Conservation (phyloP, 1,140 invertebrate genomes). For the Leptinotarsa texana region DNA sequence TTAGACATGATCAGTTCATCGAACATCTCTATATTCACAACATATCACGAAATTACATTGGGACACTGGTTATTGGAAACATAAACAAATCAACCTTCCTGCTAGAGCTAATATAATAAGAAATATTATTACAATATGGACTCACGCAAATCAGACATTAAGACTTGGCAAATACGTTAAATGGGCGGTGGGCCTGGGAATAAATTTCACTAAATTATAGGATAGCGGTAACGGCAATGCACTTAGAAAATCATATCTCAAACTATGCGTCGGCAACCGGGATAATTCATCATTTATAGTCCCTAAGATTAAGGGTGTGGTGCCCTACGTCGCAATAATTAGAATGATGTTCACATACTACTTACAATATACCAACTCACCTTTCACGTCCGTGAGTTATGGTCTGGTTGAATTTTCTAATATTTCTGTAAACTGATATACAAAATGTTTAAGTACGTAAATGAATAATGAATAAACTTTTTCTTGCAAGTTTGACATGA, state of each 20-base stretch:
- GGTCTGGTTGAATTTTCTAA: too few relatives aligned
- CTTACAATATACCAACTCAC: background rate
- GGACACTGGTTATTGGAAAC: background rate
- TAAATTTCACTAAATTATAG: conserved; percentile 20
- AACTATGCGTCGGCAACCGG: conserved; percentile 7
- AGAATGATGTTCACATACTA: background rate
- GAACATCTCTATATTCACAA: too few relatives aligned
- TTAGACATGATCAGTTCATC: too few relatives aligned
- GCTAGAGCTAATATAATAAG: conserved; percentile 2
- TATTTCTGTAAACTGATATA: background rate
- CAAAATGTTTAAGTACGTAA: background rate
- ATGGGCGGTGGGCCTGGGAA: background rate
- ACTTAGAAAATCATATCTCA: conserved; percentile 8
- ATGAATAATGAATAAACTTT: conserved; percentile 75
- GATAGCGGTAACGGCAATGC: background rate
- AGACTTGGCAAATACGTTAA: background rate
- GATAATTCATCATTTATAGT: conserved; percentile 8
- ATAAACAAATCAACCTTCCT: conserved; percentile 11
- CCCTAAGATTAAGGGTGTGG: background rate
- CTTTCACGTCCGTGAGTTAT: too few relatives aligned
- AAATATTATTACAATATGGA: conserved; percentile 11
- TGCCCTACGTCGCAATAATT: background rate
- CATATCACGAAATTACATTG: background rate
- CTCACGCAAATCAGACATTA: conserved; percentile 23
- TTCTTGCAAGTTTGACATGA: conserved; percentile 87